phyloP scores from a whole-genome alignment of 2,888 invertebrate species.

The Lordiphosa fenestrarum region DNA sequence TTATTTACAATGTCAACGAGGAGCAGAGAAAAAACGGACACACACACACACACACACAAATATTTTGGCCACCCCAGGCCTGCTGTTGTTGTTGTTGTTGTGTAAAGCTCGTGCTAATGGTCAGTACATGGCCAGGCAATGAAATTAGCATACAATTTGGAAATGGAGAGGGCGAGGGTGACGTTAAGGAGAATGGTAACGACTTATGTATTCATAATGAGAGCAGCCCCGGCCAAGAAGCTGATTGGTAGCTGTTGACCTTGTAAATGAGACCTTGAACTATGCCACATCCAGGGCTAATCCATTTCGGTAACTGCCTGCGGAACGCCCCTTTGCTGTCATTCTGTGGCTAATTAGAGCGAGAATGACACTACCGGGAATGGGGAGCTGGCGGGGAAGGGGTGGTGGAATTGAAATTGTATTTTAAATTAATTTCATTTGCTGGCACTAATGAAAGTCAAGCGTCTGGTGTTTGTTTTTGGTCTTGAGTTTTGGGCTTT shows the following conservation, averaged over 20 bases:
- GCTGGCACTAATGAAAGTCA: conserved; percentile 34
- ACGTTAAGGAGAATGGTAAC: not conserved
- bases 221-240: not conserved
- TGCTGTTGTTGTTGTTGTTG: conserved; percentile 25
- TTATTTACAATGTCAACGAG: conserved; percentile 70
- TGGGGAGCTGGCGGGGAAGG: not conserved
- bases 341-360: conserved; percentile 36
- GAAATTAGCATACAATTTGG: conserved; percentile 68
- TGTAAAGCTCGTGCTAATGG: conserved; percentile 40
- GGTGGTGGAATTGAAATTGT: conserved; percentile 17
- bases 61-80: conserved; percentile 7
- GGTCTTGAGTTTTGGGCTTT: conserved; percentile 32
- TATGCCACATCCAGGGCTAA: conserved; percentile 11
- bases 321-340: conserved; percentile 54
- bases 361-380: conserved; percentile 13
- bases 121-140: conserved; percentile 41
- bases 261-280: conserved; percentile 57
- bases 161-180: not conserved
- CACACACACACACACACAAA: conserved; percentile 4
- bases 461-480: conserved; percentile 19
- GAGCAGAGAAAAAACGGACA: conserved; percentile 14
- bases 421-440: conserved; percentile 40
- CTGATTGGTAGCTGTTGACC: conserved; percentile 36
- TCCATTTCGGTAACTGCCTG: conserved; percentile 9
- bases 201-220: conserved; percentile 32